These are phyloP conservation scores for Parauchenoglanis ngamensis DNA, from an alignment of 2,797 vertebrate species.

Conservation along the genomic window DNA sequence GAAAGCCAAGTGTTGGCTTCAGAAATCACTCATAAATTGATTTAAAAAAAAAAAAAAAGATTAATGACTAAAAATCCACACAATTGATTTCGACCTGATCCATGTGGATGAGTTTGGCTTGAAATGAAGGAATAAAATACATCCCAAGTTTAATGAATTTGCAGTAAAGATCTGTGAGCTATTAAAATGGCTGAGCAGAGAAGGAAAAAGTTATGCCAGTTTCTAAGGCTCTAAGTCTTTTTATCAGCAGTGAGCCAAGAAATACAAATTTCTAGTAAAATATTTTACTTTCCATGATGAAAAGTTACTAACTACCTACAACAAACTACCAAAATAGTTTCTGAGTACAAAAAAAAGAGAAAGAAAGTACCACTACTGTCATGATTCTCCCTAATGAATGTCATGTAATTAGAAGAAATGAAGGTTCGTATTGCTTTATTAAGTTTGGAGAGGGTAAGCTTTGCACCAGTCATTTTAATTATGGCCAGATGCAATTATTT, in stretches of 20 bases:
- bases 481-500: slow-evolving; percentile 63
- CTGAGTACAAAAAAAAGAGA: slow-evolving; percentile 29
- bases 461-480: slow-evolving; percentile 61
- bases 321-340: slow-evolving; percentile 41
- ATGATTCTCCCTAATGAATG: slow-evolving; percentile 56
- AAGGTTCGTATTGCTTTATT: slow-evolving; percentile 57
- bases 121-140: slow-evolving; percentile 5
- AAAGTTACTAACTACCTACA: slow-evolving; percentile 35
- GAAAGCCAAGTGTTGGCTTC: background rate
- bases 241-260: background rate
- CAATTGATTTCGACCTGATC: background rate
- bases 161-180: background rate
- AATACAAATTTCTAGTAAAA: background rate
- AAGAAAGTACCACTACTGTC: slow-evolving; percentile 52
- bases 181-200: background rate
- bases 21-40: background rate
- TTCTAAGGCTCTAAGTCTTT: background rate
- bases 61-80: slow-evolving; percentile 15
- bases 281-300: slow-evolving; percentile 2
- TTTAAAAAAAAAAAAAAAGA: background rate
- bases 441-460: slow-evolving; percentile 54
- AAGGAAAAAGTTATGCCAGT: background rate
- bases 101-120: background rate
- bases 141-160: background rate
- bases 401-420: slow-evolving; percentile 57